Evolutionary conservation across 2,113 vertebrate genomes (phyloP).

Genomic region (Glaucomys volans): DNA sequence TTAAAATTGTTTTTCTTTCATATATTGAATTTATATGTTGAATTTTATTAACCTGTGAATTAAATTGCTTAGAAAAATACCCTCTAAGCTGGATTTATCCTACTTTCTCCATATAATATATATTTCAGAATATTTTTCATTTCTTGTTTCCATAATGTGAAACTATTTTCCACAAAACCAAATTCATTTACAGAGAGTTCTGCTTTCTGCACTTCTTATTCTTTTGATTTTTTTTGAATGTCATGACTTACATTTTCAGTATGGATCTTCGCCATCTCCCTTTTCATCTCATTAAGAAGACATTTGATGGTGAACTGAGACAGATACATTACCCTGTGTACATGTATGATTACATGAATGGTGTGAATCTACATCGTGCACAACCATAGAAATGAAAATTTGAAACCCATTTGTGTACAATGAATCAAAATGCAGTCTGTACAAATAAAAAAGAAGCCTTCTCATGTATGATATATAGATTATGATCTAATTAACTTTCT

Average conservation of each 20-base stretch:
- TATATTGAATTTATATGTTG: background rate
- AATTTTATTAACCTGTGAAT: background rate
- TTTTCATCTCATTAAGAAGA: background rate
- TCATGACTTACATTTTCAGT: background rate
- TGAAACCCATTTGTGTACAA: too few species aligned
- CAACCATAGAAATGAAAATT: too few species aligned
- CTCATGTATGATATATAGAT: background rate
- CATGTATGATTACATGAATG: too few species aligned
- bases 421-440: too few species aligned
- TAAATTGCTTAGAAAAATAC: background rate
- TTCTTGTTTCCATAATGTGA: background rate
- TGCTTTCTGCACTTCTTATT: background rate
- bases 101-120: background rate
- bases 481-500: background rate
- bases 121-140: background rate
- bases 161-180: background rate
- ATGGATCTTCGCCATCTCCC: background rate
- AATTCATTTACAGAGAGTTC: background rate
- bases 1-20: background rate
- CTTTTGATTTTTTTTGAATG: background rate
- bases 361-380: too few species aligned
- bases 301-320: too few species aligned
- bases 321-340: too few species aligned
- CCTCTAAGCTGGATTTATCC: background rate
- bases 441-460: too few species aligned